Evolutionary conservation across 2,888 invertebrate species (phyloP), one percentile per base, ranked within the genome.

Genomic region (Ormyrus pomaceus): DNA sequence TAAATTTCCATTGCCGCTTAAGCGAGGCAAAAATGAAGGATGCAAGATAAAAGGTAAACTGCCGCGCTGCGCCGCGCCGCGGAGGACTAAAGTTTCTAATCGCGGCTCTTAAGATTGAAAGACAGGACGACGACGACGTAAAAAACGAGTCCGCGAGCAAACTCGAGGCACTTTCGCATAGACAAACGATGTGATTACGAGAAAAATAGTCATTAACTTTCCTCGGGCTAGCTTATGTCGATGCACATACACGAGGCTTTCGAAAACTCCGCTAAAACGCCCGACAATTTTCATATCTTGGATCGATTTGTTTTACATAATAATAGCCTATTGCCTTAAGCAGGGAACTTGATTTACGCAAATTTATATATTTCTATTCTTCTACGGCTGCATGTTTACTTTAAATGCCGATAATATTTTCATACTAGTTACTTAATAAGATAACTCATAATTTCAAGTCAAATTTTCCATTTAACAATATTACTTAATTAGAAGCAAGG

Each of bases 31-130:
- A 66, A 66, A 34, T n/a, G 9, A 51, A 7, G 55, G 50, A 13
- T 51, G 48, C 53, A 46, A 72, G 50, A 61, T 73, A 68, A 66
- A 34, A 48, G 46, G 48, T 6, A 7, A 58, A 34, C 9, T 34
- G 34, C 34, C 34, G 34, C 34, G 34, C 34, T 2, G 34, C 34
- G 51, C 34, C 2, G n/a, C 56, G 13, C 19, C 56, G 13, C 19
- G 46, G n/a, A 71, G 11, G 70, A 79, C 34, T 70, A 75, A 75
- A 79, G 64, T 79, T 75, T 75, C 75, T 70, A 79, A 75, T 69
- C 65, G 59, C 13, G 56, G 69, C 53, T 56, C 51, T 53, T 59
- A 68, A 64, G 51, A 70, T 53, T 59, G 56, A 64, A 64, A 75
- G 64, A 48, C n/a, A 48, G 19, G 34, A n/a, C 56, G 48, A n/a